These are phyloP conservation scores for Andricus quercusramuli DNA, from an alignment of 2,888 invertebrate species.

Conservation along the genomic window DNA sequence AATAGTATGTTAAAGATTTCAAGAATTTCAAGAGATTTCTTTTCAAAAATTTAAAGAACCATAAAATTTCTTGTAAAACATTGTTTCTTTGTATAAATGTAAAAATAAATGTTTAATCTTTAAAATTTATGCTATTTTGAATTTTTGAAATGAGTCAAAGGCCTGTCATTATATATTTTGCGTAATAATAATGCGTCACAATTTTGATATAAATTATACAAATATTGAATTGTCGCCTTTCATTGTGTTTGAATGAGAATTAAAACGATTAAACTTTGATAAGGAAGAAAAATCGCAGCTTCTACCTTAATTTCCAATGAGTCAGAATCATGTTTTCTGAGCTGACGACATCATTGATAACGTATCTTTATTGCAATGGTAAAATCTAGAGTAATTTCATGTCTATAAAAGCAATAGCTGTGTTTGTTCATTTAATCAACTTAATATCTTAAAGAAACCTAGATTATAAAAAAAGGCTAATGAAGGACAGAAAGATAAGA, in stretches of 20 bases:
- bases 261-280: constrained; percentile 13
- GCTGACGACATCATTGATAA: constrained; percentile 58
- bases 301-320: constrained; percentile 10
- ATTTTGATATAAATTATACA: background rate
- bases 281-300: constrained; percentile 11
- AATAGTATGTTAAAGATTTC: no score
- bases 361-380: constrained; percentile 60
- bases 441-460: constrained; percentile 17
- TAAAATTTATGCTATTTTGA: no score
- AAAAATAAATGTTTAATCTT: no score
- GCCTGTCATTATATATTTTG: background rate
- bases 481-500: background rate
- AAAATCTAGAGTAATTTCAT: constrained; percentile 25
- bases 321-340: constrained; percentile 31
- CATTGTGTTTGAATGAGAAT: constrained; percentile 7
- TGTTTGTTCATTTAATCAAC: background rate
- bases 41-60: no score
- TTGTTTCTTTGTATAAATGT: no score
- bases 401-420: constrained; percentile 6
- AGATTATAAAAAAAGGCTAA: background rate
- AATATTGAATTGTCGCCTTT: constrained; percentile 8
- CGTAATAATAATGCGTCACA: background rate
- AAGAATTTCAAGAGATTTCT: no score
- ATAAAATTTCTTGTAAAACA: no score
- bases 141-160: no score